Percentiles rank a stretch among this genome's conserved stretches.
phyloP scores from a whole-genome alignment of 1,140 invertebrate species.

The Ostrea denselamellosa region DNA sequence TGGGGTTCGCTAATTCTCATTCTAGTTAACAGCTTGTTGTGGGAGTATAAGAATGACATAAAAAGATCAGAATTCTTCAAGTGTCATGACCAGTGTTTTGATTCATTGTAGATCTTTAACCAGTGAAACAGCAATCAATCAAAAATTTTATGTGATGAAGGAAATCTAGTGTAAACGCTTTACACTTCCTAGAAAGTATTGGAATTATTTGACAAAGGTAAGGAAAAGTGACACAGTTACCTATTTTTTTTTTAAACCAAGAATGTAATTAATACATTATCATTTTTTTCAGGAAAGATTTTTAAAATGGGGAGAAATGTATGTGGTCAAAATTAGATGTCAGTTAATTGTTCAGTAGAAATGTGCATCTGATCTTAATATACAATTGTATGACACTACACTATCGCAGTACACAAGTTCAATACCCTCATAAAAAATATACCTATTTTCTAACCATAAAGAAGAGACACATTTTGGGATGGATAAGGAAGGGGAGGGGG shows the following conservation, averaged over 20 bases:
- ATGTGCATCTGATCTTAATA: too few species aligned
- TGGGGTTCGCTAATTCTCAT: too few species aligned
- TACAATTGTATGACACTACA: too few species aligned
- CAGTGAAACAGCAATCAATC: not conserved
- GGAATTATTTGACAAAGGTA: not conserved
- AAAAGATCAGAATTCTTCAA: not conserved
- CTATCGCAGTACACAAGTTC: too few species aligned
- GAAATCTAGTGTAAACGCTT: not conserved
- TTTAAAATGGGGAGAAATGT: not conserved
- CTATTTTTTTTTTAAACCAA: not conserved
- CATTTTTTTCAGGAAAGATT: not conserved
- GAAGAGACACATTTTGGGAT: too few species aligned
- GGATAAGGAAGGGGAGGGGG: too few species aligned
- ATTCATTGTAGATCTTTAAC: not conserved
- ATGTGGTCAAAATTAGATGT: not conserved
- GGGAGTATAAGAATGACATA: not conserved
- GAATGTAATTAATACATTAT: not conserved
- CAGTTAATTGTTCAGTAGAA: too few species aligned
- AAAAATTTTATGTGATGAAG: not conserved
- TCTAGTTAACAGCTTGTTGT: not conserved
- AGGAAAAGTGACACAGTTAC: not conserved
- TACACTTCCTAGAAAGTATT: not conserved
- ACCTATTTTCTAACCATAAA: too few species aligned
- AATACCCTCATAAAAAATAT: too few species aligned
- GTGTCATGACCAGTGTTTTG: not conserved